Base-by-base conservation (phyloP, 2,113 vertebrate genomes). In the Dermatemys mawii region DNA sequence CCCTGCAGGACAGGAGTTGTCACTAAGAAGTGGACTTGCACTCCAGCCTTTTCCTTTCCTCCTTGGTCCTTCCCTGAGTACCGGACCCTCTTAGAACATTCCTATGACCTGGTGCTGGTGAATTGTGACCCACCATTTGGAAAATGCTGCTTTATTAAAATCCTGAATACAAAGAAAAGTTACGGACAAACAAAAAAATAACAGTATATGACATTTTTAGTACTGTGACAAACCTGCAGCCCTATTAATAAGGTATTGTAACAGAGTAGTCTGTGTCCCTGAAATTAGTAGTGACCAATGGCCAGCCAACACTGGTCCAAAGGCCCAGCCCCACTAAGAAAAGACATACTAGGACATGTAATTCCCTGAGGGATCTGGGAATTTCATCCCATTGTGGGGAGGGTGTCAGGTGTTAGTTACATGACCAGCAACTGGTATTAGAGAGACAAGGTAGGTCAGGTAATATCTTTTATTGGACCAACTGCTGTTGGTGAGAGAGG, bases 251-350 rank as follows among this genome's bases (percentile, higher is more conserved):
- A 27, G 4, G 2, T n/a, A 32, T 35, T 90, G 21, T 2, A 8
- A 2, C 17, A 46, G 29, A 86, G 41, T 4, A 32, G 1, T 22
- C 53, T 29, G 2, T 17, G 21, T 1, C 0, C 60, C 67, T 80
- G 54, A 50, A 51, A 70, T 17, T 3, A 35, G 3, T 54, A 32
- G 12, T 50, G 57, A 8, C 10, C 85, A 46, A 87, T 48, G 35
- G 78, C 1, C 55, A 87, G 29, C 11, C 48, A 38, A 38, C 4
- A 4, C 2, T 90, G 22, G 4, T 38, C 84, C 16, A 54, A 54
- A 93, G 6, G 6, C 67, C 1, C 2, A 13, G 14, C 29, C 67
- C 57, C 67, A 26, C 91, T 41, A 82, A 16, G 16, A 24, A 16
- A 80, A 63, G 11, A 2, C 29, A 4, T 12, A 4, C 4, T 86